These are phyloP conservation scores for Lepidocyrtinus sp. DNA, from an alignment of 2,888 invertebrate species.

Conservation along the genomic window DNA sequence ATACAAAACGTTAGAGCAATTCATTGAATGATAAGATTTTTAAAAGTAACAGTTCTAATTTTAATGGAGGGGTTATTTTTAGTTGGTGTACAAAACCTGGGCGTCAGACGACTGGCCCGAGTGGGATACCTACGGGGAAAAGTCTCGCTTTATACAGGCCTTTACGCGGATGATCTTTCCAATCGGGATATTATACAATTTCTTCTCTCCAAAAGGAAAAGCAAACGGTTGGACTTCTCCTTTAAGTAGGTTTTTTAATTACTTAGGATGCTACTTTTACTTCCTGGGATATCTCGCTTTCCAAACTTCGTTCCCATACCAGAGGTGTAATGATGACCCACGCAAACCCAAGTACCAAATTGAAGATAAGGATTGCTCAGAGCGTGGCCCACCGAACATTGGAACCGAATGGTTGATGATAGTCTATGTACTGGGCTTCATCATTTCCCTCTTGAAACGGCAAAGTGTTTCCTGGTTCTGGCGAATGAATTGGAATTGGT, in stretches of 20 bases:
- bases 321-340: conserved; percentile 29
- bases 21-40: neutral
- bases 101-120: conserved; percentile 59
- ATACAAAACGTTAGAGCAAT: conserved; percentile 50
- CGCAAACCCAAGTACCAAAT: neutral
- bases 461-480: conserved; percentile 41
- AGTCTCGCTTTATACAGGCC: neutral
- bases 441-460: conserved; percentile 25
- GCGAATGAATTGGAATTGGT: conserved; percentile 48
- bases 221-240: conserved; percentile 43
- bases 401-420: conserved; percentile 34
- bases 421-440: conserved; percentile 32
- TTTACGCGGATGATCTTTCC: neutral
- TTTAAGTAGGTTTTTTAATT: conserved; percentile 45
- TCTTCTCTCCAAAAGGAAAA: neutral
- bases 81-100: conserved; percentile 61
- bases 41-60: neutral
- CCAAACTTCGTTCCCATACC: conserved; percentile 31
- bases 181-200: neutral
- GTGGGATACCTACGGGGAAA: conserved; percentile 42
- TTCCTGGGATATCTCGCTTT: conserved; percentile 24
- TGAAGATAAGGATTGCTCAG: conserved; percentile 12
- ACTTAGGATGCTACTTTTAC: conserved; percentile 53
- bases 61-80: neutral
- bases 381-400: conserved; percentile 31